Percentiles rank a stretch among this genome's conserved stretches.
Evolutionary conservation across 2,797 vertebrate species (phyloP).

Genomic region (Danionella dracula): DNA sequence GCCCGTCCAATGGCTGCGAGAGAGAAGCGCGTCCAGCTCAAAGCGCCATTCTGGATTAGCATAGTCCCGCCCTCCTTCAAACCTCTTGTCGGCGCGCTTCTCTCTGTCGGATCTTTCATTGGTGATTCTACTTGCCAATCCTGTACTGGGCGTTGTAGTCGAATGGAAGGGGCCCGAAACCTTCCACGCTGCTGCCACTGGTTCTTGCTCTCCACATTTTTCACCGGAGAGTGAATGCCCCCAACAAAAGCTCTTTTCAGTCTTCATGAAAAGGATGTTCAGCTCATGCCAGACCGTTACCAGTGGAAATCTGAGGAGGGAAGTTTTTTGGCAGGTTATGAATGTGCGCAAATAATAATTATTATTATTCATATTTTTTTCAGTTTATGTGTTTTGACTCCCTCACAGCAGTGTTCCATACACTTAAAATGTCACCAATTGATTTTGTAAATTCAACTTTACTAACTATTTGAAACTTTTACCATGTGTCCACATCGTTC

Average conservation of each 20-base stretch:
- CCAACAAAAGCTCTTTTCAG: constrained; percentile 72
- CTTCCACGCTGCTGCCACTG: constrained; percentile 43
- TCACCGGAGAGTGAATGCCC: constrained; percentile 49
- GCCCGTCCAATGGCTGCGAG: constrained; percentile 25
- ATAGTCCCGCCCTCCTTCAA: constrained; percentile 54
- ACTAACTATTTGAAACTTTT: no score
- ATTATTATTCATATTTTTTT: constrained; percentile 29
- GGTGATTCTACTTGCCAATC: constrained; percentile 34
- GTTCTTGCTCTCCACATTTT: constrained; percentile 46
- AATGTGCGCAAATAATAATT: not conserved
- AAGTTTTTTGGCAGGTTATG: constrained; percentile 27
- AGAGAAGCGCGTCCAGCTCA: constrained; percentile 54
- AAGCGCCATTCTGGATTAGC: constrained; percentile 53
- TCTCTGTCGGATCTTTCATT: constrained; percentile 4
- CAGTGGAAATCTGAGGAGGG: constrained; percentile 31
- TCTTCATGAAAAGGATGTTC: constrained; percentile 64
- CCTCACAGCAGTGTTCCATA: constrained; percentile 15
- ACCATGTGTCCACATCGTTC: no score
- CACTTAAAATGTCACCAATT: not conserved
- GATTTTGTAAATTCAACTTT: no score
- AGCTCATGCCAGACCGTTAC: constrained; percentile 55
- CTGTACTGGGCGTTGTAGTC: constrained; percentile 41
- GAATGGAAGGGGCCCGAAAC: constrained; percentile 27
- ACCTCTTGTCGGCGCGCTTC: not conserved
- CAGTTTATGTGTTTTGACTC: constrained; percentile 11